phyloP scores from a whole-genome alignment of 2,113 vertebrate genomes.

The Spilogale gracilis region DNA sequence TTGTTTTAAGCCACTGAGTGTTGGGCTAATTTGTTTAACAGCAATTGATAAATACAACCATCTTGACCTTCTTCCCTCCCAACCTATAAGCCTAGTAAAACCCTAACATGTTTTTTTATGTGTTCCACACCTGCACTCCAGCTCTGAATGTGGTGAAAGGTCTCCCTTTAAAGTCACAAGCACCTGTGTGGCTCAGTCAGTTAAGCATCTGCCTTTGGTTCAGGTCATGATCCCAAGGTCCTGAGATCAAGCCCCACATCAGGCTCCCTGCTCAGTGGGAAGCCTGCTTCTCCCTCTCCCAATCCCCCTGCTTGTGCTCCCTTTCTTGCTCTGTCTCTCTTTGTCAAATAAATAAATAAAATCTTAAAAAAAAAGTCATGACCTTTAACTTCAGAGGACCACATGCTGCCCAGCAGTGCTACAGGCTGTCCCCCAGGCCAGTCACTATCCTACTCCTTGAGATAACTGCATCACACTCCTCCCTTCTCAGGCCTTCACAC shows the following conservation, averaged over 20 bases:
- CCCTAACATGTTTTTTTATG: neutral
- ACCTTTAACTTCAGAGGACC: neutral
- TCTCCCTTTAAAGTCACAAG: neutral
- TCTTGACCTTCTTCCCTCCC: conserved; percentile 5
- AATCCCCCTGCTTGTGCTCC: too few relatives aligned
- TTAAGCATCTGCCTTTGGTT: too few relatives aligned
- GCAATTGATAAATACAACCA: neutral
- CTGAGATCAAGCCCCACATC: too few relatives aligned
- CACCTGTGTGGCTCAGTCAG: too few relatives aligned
- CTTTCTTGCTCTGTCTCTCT: too few relatives aligned
- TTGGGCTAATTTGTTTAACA: neutral
- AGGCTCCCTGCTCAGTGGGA: too few relatives aligned
- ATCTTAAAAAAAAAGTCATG: too few relatives aligned
- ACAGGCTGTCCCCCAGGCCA: neutral
- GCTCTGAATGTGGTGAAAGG: neutral
- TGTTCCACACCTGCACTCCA: neutral
- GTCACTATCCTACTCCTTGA: neutral
- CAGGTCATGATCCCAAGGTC: too few relatives aligned
- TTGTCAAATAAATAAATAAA: too few relatives aligned
- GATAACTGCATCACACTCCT: neutral
- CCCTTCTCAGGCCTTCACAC: neutral
- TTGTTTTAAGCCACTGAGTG: neutral
- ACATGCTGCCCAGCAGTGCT: neutral
- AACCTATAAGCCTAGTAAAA: neutral
- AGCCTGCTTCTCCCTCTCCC: too few relatives aligned